Conservation (phyloP, 2,797 vertebrate species). For the Coccyzus lansbergi region DNA sequence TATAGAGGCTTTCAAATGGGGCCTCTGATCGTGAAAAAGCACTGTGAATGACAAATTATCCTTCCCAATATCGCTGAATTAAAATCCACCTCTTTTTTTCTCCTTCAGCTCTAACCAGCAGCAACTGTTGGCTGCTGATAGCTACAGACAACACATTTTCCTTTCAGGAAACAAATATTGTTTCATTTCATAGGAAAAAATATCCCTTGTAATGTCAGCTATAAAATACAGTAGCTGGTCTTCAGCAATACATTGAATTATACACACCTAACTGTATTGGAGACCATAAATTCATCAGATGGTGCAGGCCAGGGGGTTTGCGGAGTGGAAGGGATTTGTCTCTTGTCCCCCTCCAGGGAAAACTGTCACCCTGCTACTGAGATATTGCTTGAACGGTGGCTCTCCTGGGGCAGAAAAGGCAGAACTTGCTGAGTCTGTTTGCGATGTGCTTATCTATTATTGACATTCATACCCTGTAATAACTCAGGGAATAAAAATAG, state of each 20-base stretch:
- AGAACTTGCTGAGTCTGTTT: conserved; percentile 69
- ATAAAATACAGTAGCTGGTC: conserved; percentile 70
- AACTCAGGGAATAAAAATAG: conserved; percentile 53
- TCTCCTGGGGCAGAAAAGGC: conserved; percentile 36
- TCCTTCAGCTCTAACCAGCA: conserved; percentile 41
- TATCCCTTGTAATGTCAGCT: conserved; percentile 56
- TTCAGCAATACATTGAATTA: conserved; percentile 64
- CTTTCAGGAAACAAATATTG: conserved; percentile 66
- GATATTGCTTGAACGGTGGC: conserved; percentile 25
- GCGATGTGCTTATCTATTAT: conserved; percentile 60
- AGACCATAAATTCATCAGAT: conserved; percentile 66
- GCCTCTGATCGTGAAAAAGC: neutral
- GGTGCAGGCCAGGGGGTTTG: conserved; percentile 29
- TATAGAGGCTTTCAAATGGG: neutral
- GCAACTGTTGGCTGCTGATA: conserved; percentile 64
- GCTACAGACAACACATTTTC: conserved; percentile 43
- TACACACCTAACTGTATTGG: conserved; percentile 55
- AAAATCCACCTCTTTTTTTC: conserved; percentile 39
- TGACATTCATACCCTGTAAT: conserved; percentile 48
- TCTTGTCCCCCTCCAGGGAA: conserved; percentile 46
- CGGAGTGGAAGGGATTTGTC: conserved; percentile 60
- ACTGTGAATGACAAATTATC: conserved; percentile 4
- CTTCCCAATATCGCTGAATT: neutral
- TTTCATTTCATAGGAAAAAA: conserved; percentile 58
- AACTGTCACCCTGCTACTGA: conserved; percentile 50